Evolutionary conservation across 2,888 invertebrate species (phyloP).

Genomic region (Meliscaeva auricollis): DNA sequence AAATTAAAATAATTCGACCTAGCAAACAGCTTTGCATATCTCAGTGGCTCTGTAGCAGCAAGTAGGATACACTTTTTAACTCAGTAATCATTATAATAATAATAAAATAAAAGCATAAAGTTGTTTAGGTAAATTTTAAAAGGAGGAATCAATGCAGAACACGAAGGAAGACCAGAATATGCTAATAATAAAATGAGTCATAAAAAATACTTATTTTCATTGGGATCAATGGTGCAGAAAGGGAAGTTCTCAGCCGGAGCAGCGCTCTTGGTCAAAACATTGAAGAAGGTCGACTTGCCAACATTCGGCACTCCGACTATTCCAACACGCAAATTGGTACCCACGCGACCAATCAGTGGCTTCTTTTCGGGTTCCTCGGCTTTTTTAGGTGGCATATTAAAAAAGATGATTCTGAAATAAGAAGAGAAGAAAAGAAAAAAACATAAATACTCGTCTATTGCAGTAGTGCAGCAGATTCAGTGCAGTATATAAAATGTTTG

Average conservation of each 20-base stretch:
- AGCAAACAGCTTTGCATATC: conserved; percentile 57
- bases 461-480: background rate
- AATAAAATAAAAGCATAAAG: conserved; percentile 29
- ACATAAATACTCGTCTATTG: background rate
- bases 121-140: conserved; percentile 9
- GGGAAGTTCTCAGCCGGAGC: conserved; percentile 99
- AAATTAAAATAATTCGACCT: conserved; percentile 67
- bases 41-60: conserved; percentile 9
- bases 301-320: conserved; percentile 98
- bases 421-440: background rate
- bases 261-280: conserved; percentile 98
- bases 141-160: conserved; percentile 30
- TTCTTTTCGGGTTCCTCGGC: conserved; percentile 95
- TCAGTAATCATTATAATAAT: conserved; percentile 51
- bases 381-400: conserved; percentile 90
- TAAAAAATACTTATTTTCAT: conserved; percentile 97
- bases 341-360: conserved; percentile 96
- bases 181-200: conserved; percentile 23
- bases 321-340: conserved; percentile 98
- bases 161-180: background rate
- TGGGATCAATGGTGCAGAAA: conserved; percentile 99
- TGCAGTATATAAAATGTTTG: background rate
- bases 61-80: conserved; percentile 43
- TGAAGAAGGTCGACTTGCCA: conserved; percentile 99
- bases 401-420: conserved; percentile 27